Evolutionary conservation across 2,888 invertebrate genomes (phyloP), one percentile per base, ranked within the genome.

Genomic region (Euzophera pinguis): DNA sequence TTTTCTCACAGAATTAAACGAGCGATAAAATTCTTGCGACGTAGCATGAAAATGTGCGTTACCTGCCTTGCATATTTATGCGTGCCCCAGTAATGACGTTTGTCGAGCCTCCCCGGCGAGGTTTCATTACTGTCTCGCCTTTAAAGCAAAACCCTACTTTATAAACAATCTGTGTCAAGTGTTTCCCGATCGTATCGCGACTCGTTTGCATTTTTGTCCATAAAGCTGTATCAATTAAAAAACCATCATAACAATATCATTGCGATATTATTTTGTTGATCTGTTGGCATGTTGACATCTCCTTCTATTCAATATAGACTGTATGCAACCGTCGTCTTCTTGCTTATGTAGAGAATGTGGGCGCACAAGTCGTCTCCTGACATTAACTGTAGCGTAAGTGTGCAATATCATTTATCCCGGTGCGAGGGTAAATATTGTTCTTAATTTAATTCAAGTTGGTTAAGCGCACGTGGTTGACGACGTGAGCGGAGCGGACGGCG

Each of bases 41-140:
- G 90, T 90, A 87, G 84, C 89, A 86, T 88, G 88, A 88, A 90
- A 90, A 90, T 89, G 88, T 89, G 84, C 88, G 87, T 88, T 85
- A 89, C 90, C 88, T 88, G 90, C 79, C 90, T 84, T 89, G 90
- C 90, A 90, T 90, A 89, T 87, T 90, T 89, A 90, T 89, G 85
- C 80, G 86, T 84, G 80, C 72, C 81, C 75, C 75, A 74, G 87
- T 90, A 89, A 90, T 90, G 88, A 90, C 85, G 84, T 87, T 89
- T 87, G 87, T 78, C 73, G 84, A 82, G 81, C 75, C 77, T 75
- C 67, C 72, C 72, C 68, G 72, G 73, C 75, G 73, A 66, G 74
- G 75, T 81, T 83, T 85, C 84, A 87, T 87, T 87, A 87, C 76
- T 62, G 78, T 78, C 81, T 81, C 72, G 64, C 66, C 61, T 64